Conservation (phyloP, 2,797 vertebrate genomes). For the Dendrocincla fuliginosa region DNA sequence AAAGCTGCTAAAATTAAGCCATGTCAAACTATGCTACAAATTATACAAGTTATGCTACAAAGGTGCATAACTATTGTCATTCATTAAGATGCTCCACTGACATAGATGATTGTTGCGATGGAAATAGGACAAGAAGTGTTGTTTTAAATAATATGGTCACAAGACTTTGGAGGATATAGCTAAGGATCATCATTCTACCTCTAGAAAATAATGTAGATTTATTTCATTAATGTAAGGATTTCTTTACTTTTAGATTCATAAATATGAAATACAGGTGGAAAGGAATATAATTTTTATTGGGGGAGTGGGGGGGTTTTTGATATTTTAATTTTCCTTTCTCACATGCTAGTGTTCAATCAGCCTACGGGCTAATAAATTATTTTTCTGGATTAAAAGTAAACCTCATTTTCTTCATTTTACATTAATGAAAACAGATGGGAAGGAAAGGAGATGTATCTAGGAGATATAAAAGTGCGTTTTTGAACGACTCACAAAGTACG, state of each 20-base stretch:
- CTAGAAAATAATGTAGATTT: background rate
- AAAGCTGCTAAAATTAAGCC: conserved; percentile 2
- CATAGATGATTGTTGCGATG: background rate
- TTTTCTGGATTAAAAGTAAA: conserved; percentile 29
- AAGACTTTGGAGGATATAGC: background rate
- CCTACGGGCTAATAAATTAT: background rate
- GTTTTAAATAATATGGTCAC: background rate
- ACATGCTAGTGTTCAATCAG: background rate
- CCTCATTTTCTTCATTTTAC: background rate
- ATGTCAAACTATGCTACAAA: background rate
- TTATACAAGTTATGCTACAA: background rate
- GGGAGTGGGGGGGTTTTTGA: background rate
- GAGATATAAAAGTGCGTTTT: background rate
- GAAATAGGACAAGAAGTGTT: background rate
- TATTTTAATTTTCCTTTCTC: background rate
- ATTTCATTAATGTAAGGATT: background rate
- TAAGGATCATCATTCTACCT: background rate
- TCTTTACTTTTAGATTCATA: background rate
- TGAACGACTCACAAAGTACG: background rate
- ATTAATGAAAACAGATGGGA: background rate
- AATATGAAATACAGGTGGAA: background rate
- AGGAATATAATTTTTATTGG: background rate
- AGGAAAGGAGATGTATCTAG: background rate
- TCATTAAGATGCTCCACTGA: accelerated
- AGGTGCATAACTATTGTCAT: accelerated